phyloP scores from a whole-genome alignment of 1,140 invertebrate species.

The Heliconius nattereri region DNA sequence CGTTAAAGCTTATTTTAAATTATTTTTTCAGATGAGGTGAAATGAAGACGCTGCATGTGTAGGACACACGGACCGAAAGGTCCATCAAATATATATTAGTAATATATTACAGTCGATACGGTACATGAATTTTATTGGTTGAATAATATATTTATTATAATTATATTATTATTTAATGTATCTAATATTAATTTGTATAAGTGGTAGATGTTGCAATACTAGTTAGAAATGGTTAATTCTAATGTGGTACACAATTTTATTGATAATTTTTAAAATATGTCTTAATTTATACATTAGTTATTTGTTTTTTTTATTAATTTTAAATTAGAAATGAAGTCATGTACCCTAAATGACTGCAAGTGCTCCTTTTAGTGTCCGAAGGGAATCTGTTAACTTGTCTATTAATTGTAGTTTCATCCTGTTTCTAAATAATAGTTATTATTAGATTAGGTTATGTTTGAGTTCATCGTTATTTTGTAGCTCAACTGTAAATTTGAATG shows the following conservation, averaged over 20 bases:
- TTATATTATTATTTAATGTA: not conserved
- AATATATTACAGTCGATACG: not conserved
- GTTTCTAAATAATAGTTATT: slow-evolving; percentile 60
- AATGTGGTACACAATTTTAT: not conserved
- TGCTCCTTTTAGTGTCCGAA: slow-evolving; percentile 5
- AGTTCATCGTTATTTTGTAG: slow-evolving; percentile 39
- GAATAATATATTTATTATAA: slow-evolving; percentile 2
- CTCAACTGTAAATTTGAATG: slow-evolving; percentile 40
- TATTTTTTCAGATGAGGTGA: not conserved
- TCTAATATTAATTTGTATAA: slow-evolving; percentile 4
- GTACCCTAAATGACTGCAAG: slow-evolving; percentile 8
- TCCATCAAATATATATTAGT: not conserved
- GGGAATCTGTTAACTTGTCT: slow-evolving; percentile 36
- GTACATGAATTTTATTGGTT: slow-evolving; percentile 3
- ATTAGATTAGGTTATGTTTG: slow-evolving; percentile 46
- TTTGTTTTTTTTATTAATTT: not conserved
- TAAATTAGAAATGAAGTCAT: not conserved
- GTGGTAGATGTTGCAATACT: slow-evolving; percentile 11
- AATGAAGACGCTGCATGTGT: not conserved
- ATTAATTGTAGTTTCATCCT: slow-evolving; percentile 62
- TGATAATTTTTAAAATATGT: not conserved
- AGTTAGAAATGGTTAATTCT: slow-evolving; percentile 9
- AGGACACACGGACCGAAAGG: not conserved
- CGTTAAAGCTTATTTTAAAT: no score
- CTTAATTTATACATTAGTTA: slow-evolving; percentile 8